phyloP scores from a whole-genome alignment of 2,888 invertebrate species.

The Ectemnius continuus region DNA sequence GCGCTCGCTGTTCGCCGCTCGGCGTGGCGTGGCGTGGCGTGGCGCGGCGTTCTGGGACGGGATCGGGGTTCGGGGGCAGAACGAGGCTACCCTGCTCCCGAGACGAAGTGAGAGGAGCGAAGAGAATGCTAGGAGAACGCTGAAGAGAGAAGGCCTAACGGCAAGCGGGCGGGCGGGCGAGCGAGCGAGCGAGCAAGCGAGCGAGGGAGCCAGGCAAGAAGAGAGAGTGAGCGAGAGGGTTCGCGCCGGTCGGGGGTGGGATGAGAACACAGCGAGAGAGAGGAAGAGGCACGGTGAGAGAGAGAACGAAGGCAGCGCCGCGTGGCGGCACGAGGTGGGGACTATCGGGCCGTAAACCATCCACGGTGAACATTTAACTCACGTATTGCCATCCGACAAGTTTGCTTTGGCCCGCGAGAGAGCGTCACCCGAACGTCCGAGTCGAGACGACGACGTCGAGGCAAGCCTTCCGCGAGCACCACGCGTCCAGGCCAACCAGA shows the following conservation, averaged over 20 bases:
- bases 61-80: constrained; percentile 47
- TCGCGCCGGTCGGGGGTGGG: constrained; percentile 31
- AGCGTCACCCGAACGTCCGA: constrained; percentile 63
- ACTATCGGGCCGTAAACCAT: constrained; percentile 82
- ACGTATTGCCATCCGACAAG: constrained; percentile 79
- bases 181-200: constrained; percentile 36
- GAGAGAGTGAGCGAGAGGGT: constrained; percentile 42
- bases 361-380: constrained; percentile 79
- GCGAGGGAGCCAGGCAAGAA: constrained; percentile 40
- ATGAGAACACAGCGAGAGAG: constrained; percentile 30
- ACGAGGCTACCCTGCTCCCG: constrained; percentile 20
- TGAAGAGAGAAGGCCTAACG: constrained; percentile 51
- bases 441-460: constrained; percentile 54
- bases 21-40: too few relatives aligned
- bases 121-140: constrained; percentile 57
- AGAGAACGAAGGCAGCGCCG: constrained; percentile 76
- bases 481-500: constrained; percentile 56
- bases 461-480: constrained; percentile 55
- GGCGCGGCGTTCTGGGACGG: too few relatives aligned
- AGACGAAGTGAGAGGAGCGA: constrained; percentile 22
- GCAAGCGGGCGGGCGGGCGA: constrained; percentile 52
- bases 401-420: constrained; percentile 78
- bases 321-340: constrained; percentile 80
- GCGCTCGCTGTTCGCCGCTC: too few relatives aligned
- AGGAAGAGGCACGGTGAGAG: constrained; percentile 58